Conservation (phyloP, 1,140 invertebrate genomes). For the Steinernema khuongi region DNA sequence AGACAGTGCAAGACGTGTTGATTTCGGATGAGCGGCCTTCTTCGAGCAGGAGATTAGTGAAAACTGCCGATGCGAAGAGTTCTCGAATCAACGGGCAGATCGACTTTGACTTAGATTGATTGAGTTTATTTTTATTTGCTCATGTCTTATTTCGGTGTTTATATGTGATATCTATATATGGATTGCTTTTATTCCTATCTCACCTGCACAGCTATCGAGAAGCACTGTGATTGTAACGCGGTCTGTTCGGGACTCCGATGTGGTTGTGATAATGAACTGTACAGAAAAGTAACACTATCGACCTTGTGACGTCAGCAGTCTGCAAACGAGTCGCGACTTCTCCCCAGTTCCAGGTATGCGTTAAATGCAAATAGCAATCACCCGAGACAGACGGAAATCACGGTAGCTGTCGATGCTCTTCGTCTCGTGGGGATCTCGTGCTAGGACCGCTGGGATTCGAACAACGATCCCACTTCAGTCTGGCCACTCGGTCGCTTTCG, state of each 20-base stretch:
- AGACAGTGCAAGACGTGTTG: neutral
- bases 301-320: neutral
- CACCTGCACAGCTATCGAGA: too few species aligned
- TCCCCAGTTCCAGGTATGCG: too few species aligned
- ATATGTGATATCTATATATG: too few species aligned
- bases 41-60: neutral
- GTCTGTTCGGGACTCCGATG: too few species aligned
- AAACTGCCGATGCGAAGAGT: neutral
- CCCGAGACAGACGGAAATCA: too few species aligned
- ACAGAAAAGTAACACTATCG: neutral
- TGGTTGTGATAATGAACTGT: neutral
- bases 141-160: neutral
- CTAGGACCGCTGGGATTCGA: neutral
- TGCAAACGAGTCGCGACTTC: too few species aligned
- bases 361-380: too few species aligned
- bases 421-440: too few species aligned
- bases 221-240: too few species aligned
- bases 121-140: neutral
- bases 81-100: conserved; percentile 14
- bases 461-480: conserved; percentile 18
- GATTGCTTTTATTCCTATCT: too few species aligned
- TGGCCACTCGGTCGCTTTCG: conserved; percentile 13
- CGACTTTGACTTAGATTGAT: conserved; percentile 25
- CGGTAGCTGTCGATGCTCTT: too few species aligned
- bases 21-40: neutral